Conservation (phyloP, 2,113 vertebrate genomes). For the Marcusenius ussheri region DNA sequence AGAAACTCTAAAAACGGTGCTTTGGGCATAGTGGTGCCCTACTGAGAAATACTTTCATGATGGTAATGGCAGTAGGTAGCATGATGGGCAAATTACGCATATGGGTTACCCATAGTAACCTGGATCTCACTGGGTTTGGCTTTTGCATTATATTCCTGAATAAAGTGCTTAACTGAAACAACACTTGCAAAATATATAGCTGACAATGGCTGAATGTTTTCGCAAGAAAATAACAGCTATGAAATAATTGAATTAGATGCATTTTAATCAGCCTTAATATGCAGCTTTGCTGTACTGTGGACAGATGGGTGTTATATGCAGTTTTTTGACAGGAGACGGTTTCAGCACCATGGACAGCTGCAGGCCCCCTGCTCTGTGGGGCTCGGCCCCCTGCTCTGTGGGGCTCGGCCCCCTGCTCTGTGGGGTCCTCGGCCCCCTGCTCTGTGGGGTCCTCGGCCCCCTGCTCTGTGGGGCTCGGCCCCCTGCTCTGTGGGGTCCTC, state of each 20-base stretch:
- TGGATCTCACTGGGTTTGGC: not conserved
- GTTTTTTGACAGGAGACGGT: not conserved
- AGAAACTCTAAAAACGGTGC: not conserved
- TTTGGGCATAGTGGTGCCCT: not conserved
- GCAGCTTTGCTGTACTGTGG: not conserved
- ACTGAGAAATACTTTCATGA: not conserved
- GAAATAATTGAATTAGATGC: not conserved
- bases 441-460: not conserved
- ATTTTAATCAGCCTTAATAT: not conserved
- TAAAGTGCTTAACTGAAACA: not conserved
- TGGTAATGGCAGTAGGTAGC: not conserved
- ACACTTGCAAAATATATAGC: not conserved
- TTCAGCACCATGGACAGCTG: conserved; percentile 13
- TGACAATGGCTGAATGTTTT: not conserved
- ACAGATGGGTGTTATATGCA: not conserved
- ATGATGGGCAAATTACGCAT: not conserved
- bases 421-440: too few species aligned
- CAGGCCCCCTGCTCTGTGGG: not conserved
- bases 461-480: not conserved
- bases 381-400: not conserved
- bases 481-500: not conserved
- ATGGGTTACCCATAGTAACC: not conserved
- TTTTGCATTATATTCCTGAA: not conserved
- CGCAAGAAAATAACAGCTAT: not conserved
- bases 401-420: too few species aligned